Evolutionary conservation across 2,797 vertebrate species (phyloP), one percentile per base, ranked within the genome.

Genomic region (Emydoidea blandingii): DNA sequence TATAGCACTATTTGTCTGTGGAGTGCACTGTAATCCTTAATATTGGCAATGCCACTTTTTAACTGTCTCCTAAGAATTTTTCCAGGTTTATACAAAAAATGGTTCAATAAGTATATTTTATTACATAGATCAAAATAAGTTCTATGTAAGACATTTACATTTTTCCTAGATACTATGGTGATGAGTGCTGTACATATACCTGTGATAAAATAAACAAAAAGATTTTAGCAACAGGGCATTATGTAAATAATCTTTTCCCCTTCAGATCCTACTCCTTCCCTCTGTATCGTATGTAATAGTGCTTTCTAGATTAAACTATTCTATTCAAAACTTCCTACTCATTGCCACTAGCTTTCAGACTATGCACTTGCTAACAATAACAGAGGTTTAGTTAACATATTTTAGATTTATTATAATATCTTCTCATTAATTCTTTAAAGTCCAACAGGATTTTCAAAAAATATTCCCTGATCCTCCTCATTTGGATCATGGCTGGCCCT

Each of bases 71-170:
- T 96, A 94, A 94, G 97, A 97, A 92, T 96, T 78, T 85, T 57
- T 96, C 86, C 83, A 86, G 83, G 57, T 88, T 97, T 94, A 96
- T 94, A 97, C 96, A 95, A 96, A 95, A 97, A 98, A 96, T 78
- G 95, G 95, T 95, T 96, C 96, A 95, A 88, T 93, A 95, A 84
- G 83, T 89, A 94, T 95, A 96, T 94, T 96, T 92, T 96, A 91
- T 96, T 98, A 97, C 90, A 94, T 92, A 97, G 84, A 97, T 97
- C 94, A 97, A 92, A 97, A 97, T 88, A 95, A 96, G 94, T 94
- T 93, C 91, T 91, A 68, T 97, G 93, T 95, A 94, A 93, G 86
- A 88, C 91, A 93, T 92, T 78, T 89, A 89, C 57, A 92, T 95
- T 91, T 91, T 72, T 86, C 83, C 88, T 3, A 81, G 79, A 93